Conservation (phyloP, 1,140 invertebrate species). For the Formica selysi region DNA sequence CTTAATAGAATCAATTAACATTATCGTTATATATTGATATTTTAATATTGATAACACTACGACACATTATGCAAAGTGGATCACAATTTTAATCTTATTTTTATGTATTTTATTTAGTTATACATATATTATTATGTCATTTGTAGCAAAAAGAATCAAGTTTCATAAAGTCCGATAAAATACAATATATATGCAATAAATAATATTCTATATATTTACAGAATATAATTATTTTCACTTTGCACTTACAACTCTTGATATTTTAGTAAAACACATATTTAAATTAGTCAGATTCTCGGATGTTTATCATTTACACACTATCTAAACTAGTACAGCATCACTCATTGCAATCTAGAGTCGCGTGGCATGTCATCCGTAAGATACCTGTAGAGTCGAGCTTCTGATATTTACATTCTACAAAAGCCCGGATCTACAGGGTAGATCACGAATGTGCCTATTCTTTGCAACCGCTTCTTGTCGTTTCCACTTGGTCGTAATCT, state of each 20-base stretch:
- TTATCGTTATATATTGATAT: not conserved
- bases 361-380: slow-evolving; percentile 96
- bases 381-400: slow-evolving; percentile 99
- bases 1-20: not conserved
- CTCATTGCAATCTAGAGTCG: slow-evolving; percentile 82
- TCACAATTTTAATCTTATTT: slow-evolving; percentile 3
- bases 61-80: not conserved
- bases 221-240: not conserved
- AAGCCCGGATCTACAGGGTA: slow-evolving; percentile 99
- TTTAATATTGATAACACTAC: slow-evolving; percentile 3
- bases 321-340: not conserved
- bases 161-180: not conserved
- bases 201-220: not conserved
- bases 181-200: not conserved
- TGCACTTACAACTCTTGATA: not conserved
- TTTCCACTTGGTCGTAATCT: slow-evolving; percentile 57
- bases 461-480: slow-evolving; percentile 72
- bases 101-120: not conserved
- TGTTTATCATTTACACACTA: slow-evolving; percentile 18
- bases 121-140: not conserved
- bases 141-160: not conserved
- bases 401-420: slow-evolving; percentile 96
- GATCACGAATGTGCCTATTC: slow-evolving; percentile 95
- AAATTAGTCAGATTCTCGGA: not conserved
- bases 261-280: not conserved